These are phyloP conservation scores for Falco novaeseelandiae DNA, from an alignment of 2,797 vertebrate species.

Conservation along the genomic window DNA sequence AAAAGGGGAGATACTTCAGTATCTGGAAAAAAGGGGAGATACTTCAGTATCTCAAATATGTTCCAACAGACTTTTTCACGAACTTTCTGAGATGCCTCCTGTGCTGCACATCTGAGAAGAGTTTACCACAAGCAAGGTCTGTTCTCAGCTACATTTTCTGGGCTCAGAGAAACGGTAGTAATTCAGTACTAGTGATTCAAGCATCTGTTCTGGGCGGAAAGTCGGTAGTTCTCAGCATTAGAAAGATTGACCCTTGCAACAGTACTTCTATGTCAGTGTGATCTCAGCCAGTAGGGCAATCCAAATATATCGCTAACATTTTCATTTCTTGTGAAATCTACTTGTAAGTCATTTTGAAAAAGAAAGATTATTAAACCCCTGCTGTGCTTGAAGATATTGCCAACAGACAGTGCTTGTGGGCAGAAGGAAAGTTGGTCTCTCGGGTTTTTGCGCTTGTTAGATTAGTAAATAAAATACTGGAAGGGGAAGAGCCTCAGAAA, in stretches of 20 bases:
- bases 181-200: background rate
- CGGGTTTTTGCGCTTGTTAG: background rate
- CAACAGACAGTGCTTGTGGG: conserved; percentile 9
- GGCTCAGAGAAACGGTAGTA: background rate
- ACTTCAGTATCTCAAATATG: background rate
- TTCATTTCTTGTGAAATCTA: conserved; percentile 27
- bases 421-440: conserved; percentile 19
- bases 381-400: conserved; percentile 37
- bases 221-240: background rate
- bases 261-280: background rate
- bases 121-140: background rate
- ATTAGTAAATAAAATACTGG: conserved; percentile 39
- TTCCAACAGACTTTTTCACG: background rate
- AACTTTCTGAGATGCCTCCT: background rate
- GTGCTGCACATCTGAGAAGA: background rate
- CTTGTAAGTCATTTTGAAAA: conserved; percentile 40
- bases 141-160: background rate
- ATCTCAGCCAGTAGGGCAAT: conserved; percentile 4
- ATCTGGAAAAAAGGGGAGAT: background rate
- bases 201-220: conserved; percentile 19
- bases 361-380: conserved; percentile 55
- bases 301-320: conserved; percentile 49
- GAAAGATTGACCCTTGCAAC: background rate
- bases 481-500: background rate
- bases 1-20: background rate